These are phyloP conservation scores for Sminthurides bifidus DNA, from an alignment of 1,140 invertebrate species.

Conservation along the genomic window DNA sequence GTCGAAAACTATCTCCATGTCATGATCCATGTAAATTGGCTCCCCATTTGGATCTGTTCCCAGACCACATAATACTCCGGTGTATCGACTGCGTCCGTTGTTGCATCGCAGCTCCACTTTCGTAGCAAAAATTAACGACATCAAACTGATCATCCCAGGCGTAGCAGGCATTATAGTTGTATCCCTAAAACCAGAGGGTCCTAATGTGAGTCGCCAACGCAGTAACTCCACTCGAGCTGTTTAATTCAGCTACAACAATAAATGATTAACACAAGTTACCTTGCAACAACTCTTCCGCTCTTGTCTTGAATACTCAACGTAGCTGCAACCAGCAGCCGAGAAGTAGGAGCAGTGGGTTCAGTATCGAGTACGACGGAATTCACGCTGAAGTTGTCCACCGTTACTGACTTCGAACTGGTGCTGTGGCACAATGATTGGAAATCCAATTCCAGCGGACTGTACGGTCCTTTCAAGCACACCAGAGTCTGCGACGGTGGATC, in stretches of 20 bases:
- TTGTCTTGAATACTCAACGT: constrained; percentile 18
- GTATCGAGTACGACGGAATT: constrained; percentile 74
- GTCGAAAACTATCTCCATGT: constrained; percentile 66
- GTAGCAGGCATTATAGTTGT: constrained; percentile 82
- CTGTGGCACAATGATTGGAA: constrained; percentile 48
- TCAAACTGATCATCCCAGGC: constrained; percentile 59
- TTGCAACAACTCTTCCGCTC: constrained; percentile 16
- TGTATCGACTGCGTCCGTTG: constrained; percentile 45
- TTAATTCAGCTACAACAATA: neutral
- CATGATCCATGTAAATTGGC: constrained; percentile 60
- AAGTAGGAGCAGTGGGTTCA: constrained; percentile 51
- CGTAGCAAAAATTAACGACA: constrained; percentile 69
- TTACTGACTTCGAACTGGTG: constrained; percentile 44
- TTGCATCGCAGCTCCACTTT: constrained; percentile 56
- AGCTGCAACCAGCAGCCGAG: constrained; percentile 22
- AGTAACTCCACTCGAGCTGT: neutral
- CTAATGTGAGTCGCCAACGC: neutral
- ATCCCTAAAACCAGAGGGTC: constrained; percentile 36
- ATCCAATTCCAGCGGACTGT: constrained; percentile 62
- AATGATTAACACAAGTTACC: constrained; percentile 8
- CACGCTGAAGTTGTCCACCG: constrained; percentile 60
- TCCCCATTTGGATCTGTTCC: constrained; percentile 44
- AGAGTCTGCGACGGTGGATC: no score
- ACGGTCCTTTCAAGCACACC: constrained; percentile 50
- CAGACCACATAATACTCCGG: constrained; percentile 68